phyloP scores from a whole-genome alignment of 2,113 vertebrate species.

The Sceloporus tristichus region DNA sequence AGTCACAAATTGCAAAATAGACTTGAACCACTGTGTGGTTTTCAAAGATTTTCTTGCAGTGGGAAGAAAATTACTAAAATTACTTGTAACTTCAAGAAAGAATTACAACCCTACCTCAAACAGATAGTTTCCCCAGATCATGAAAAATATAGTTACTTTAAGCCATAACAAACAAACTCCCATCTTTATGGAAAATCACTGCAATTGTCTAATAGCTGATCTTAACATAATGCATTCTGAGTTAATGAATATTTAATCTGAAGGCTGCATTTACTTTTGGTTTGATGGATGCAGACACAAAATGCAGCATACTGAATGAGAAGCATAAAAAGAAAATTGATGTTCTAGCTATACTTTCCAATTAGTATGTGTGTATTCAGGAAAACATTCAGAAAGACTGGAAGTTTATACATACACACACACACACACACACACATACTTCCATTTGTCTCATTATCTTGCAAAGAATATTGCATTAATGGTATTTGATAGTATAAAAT shows the following conservation, averaged over 20 bases:
- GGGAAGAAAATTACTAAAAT: no score
- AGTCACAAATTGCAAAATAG: no score
- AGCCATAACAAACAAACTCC: background rate
- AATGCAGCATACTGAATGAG: background rate
- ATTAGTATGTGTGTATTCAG: background rate
- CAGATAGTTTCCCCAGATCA: background rate
- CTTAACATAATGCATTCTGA: conserved; percentile 18
- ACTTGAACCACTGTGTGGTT: no score
- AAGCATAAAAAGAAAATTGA: conserved; percentile 6
- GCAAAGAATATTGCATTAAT: background rate
- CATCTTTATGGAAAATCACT: conserved; percentile 8
- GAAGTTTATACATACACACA: background rate
- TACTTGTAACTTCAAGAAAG: no score
- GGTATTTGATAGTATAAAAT: background rate
- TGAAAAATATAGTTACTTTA: background rate
- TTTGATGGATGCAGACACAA: background rate
- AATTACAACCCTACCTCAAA: no score
- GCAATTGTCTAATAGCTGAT: background rate
- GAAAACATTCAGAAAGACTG: background rate
- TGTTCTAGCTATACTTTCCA: background rate
- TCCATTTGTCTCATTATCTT: background rate
- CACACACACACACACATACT: no score
- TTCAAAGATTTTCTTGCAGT: no score
- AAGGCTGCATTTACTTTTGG: background rate
- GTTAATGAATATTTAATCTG: conserved; percentile 31